Conservation (phyloP, 2,113 vertebrate species). For the Hemibagrus wyckioides region DNA sequence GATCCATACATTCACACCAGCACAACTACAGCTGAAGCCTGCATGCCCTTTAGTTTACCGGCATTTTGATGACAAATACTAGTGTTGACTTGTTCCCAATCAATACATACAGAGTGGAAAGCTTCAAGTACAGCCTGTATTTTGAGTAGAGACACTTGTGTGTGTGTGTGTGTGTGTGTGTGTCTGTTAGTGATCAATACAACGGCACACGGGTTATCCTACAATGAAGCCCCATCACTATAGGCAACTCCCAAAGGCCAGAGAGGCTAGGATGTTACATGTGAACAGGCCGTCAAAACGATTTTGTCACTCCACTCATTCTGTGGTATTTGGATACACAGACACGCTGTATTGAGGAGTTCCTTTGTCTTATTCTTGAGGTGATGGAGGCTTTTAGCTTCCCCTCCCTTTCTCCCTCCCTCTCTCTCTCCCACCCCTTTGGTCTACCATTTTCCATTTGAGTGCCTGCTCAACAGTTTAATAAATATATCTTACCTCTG, state of each 20-base stretch:
- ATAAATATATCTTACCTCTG: constrained; percentile 55
- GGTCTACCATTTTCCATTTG: constrained; percentile 61
- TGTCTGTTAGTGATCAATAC: neutral
- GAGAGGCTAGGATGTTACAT: constrained; percentile 80
- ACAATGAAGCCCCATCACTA: constrained; percentile 74
- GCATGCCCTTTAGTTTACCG: constrained; percentile 72
- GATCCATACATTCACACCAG: constrained; percentile 62
- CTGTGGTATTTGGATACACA: constrained; percentile 77
- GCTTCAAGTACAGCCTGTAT: constrained; percentile 68
- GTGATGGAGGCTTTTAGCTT: constrained; percentile 75
- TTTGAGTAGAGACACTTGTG: constrained; percentile 72
- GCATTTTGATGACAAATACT: constrained; percentile 79
- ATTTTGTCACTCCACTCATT: constrained; percentile 79
- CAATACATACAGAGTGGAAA: constrained; percentile 75
- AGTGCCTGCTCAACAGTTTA: constrained; percentile 67
- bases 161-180: constrained; percentile 25
- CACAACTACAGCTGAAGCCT: constrained; percentile 56
- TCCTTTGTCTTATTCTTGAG: constrained; percentile 69
- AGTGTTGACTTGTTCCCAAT: constrained; percentile 79
- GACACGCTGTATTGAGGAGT: constrained; percentile 67
- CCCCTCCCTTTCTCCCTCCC: constrained; percentile 44
- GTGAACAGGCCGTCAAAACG: constrained; percentile 81
- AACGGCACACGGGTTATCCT: constrained; percentile 63
- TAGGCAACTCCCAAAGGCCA: constrained; percentile 72
- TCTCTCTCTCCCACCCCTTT: neutral